These are phyloP conservation scores for Drosophila lacicola DNA, from an alignment of 2,888 invertebrate species.

Conservation along the genomic window DNA sequence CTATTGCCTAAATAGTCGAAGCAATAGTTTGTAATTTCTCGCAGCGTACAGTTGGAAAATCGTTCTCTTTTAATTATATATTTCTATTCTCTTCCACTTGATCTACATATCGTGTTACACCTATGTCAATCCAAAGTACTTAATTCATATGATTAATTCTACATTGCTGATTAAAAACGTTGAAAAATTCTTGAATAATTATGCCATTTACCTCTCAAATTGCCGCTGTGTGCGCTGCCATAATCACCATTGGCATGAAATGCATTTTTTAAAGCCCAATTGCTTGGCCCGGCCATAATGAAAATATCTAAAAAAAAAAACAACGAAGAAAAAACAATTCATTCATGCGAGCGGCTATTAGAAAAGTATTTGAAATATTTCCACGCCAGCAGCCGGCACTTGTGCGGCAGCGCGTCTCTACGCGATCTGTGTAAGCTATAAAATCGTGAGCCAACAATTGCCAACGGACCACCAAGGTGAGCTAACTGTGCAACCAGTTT, in stretches of 20 bases:
- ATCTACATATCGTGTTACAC: not conserved
- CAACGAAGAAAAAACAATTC: conserved; percentile 43
- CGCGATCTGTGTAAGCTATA: conserved; percentile 47
- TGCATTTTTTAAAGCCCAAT: conserved; percentile 51
- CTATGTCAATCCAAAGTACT: not conserved
- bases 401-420: conserved; percentile 38
- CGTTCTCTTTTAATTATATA: not conserved
- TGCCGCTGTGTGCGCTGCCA: conserved; percentile 38
- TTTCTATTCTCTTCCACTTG: no score
- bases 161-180: conserved; percentile 20
- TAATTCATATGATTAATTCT: not conserved
- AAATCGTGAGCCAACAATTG: conserved; percentile 72
- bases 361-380: conserved; percentile 78
- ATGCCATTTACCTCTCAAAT: not conserved
- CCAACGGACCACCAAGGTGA: conserved; percentile 66
- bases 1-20: no score
- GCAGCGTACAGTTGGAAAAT: no score
- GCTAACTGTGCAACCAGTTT: conserved; percentile 57
- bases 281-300: conserved; percentile 36
- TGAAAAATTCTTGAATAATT: conserved; percentile 36
- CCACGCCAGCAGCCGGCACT: conserved; percentile 50
- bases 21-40: no score
- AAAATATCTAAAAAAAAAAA: not conserved
- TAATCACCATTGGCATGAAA: conserved; percentile 59
- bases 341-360: conserved; percentile 68